phyloP scores from a whole-genome alignment of 1,140 invertebrate species.

The Lanistes nyassanus region DNA sequence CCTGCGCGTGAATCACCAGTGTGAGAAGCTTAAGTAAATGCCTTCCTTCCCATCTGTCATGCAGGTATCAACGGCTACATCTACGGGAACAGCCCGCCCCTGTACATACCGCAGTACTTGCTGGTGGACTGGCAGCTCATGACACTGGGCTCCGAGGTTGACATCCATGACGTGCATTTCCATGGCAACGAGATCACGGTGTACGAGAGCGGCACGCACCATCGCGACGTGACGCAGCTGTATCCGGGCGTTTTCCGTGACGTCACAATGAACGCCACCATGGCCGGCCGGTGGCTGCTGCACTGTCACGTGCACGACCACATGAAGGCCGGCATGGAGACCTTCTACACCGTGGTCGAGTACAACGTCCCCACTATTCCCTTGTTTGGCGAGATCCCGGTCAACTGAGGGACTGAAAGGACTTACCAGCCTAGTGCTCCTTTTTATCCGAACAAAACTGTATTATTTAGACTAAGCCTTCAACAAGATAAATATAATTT shows the following conservation, averaged over 20 bases:
- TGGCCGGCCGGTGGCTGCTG: slow-evolving; percentile 43
- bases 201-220: slow-evolving; percentile 16
- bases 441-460: too few relatives aligned
- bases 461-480: too few relatives aligned
- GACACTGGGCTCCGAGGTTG: slow-evolving; percentile 42
- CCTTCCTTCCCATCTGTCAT: too few relatives aligned
- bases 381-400: too few relatives aligned
- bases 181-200: slow-evolving; percentile 54
- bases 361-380: neutral
- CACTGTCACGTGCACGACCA: slow-evolving; percentile 53
- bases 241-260: slow-evolving; percentile 47
- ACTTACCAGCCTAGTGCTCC: too few relatives aligned
- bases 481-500: too few relatives aligned
- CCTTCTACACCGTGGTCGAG: slow-evolving; percentile 22
- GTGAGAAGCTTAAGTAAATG: too few relatives aligned
- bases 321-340: slow-evolving; percentile 41
- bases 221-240: slow-evolving; percentile 35
- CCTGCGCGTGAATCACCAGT: too few relatives aligned
- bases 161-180: slow-evolving; percentile 59
- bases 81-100: slow-evolving; percentile 47
- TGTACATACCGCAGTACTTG: slow-evolving; percentile 45
- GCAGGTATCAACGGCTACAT: slow-evolving; percentile 51
- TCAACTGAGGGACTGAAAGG: too few relatives aligned
- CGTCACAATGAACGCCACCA: slow-evolving; percentile 43
- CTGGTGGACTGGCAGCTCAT: slow-evolving; percentile 55